Evolutionary conservation across 2,113 vertebrate genomes (phyloP).

Genomic region (Oncorhynchus gorbuscha): DNA sequence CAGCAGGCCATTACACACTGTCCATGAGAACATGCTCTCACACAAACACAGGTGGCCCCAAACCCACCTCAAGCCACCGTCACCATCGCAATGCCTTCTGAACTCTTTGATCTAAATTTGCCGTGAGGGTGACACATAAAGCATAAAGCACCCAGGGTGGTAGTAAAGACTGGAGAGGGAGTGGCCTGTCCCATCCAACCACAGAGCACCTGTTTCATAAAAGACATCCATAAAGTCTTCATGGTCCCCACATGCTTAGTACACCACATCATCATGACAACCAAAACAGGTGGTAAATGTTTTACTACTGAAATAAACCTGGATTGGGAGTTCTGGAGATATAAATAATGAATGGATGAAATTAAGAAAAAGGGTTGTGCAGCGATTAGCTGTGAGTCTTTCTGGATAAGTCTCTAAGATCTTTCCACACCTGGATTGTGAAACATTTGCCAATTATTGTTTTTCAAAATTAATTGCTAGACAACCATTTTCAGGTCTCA

Average conservation of each 20-base stretch:
- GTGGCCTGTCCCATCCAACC: neutral
- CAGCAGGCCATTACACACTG: constrained; percentile 4
- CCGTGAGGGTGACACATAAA: neutral
- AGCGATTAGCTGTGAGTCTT: neutral
- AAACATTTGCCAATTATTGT: too few relatives aligned
- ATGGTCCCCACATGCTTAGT: constrained; percentile 8
- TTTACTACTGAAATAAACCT: constrained; percentile 13
- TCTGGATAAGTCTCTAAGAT: too few relatives aligned
- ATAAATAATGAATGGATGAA: neutral
- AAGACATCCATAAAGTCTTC: constrained; percentile 28
- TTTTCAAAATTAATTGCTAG: too few relatives aligned
- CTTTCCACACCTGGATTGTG: too few relatives aligned
- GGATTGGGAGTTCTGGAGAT: constrained; percentile 35
- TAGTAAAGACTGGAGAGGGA: neutral
- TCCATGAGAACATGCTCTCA: neutral
- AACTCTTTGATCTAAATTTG: constrained; percentile 3
- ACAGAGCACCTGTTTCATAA: constrained; percentile 23
- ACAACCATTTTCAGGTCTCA: too few relatives aligned
- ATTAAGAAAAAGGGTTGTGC: neutral
- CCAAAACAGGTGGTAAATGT: constrained; percentile 42
- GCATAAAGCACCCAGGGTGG: neutral
- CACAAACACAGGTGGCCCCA: neutral
- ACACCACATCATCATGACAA: constrained; percentile 19
- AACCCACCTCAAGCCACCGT: neutral
- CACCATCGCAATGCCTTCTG: neutral